Evolutionary conservation across 2,888 invertebrate genomes (phyloP).

Genomic region (Epinotia ramella): DNA sequence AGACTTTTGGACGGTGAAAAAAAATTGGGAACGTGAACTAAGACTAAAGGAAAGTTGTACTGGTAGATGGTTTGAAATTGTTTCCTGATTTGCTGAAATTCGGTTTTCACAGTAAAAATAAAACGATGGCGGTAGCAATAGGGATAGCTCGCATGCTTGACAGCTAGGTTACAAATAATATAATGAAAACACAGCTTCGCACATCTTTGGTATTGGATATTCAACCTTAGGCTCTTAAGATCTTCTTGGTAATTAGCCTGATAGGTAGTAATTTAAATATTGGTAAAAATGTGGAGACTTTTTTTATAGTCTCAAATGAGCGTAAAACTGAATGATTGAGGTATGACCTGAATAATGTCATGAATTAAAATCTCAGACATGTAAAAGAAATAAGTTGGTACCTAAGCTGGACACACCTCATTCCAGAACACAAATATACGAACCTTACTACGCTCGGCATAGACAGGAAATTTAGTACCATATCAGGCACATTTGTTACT

Average conservation of each 20-base stretch:
- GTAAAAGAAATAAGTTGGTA: not conserved
- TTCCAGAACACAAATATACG: not conserved
- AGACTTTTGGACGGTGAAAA: not conserved
- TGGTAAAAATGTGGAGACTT: not conserved
- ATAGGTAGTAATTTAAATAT: not conserved
- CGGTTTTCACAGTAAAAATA: not conserved
- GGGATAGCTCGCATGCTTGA: too few species aligned
- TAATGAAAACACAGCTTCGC: too few species aligned
- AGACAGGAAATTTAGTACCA: constrained; percentile 3
- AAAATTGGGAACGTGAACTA: not conserved
- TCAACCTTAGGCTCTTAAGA: not conserved
- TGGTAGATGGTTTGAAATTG: not conserved
- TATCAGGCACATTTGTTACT: constrained; percentile 25
- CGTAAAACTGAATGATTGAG: not conserved
- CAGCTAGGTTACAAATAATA: too few species aligned
- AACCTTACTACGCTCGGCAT: not conserved
- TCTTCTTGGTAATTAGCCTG: not conserved
- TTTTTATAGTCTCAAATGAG: not conserved
- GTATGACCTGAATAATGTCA: not conserved
- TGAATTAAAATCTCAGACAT: not conserved
- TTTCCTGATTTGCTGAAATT: too few species aligned
- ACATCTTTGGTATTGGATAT: too few species aligned
- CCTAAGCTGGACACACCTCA: not conserved
- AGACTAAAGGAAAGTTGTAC: not conserved
- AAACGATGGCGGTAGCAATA: not conserved